phyloP scores from a whole-genome alignment of 1,140 invertebrate genomes.

The Drosophila bocki region DNA sequence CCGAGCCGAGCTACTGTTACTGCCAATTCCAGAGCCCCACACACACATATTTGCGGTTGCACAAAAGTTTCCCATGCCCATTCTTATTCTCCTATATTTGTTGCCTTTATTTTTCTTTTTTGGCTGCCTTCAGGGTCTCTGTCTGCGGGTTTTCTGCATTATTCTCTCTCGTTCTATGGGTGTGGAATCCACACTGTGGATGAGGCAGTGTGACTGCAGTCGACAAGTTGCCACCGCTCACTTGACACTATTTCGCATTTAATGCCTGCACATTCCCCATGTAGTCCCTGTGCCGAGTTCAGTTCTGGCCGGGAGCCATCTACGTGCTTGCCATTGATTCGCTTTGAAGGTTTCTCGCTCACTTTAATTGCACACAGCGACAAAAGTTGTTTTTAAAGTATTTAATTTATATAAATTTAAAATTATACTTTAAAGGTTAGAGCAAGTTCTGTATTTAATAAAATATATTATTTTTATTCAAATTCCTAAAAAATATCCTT shows the following conservation, averaged over 20 bases:
- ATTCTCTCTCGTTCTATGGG: not conserved
- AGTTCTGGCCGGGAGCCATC: slow-evolving; percentile 22
- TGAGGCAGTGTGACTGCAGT: slow-evolving; percentile 17
- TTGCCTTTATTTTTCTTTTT: not conserved
- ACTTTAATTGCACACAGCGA: slow-evolving; percentile 27
- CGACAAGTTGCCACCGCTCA: slow-evolving; percentile 33
- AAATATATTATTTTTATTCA: too few species aligned
- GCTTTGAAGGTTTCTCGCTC: slow-evolving; percentile 37
- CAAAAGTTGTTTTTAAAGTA: not conserved
- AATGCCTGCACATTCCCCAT: slow-evolving; percentile 11
- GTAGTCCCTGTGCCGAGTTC: not conserved
- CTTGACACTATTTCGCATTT: slow-evolving; percentile 45
- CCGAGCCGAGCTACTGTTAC: not conserved
- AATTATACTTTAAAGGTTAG: not conserved
- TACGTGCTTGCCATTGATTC: slow-evolving; percentile 39
- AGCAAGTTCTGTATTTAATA: not conserved
- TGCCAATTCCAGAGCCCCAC: slow-evolving; percentile 25
- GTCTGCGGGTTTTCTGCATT: slow-evolving; percentile 3
- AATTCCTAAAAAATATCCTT: not conserved
- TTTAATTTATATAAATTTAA: not conserved
- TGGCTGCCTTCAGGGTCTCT: slow-evolving; percentile 11
- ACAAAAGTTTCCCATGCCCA: slow-evolving; percentile 17
- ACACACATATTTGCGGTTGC: slow-evolving; percentile 22
- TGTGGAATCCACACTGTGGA: slow-evolving; percentile 3
- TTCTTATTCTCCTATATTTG: not conserved